These are phyloP conservation scores for Musca vetustissima DNA, from an alignment of 1,140 invertebrate genomes.

Conservation along the genomic window DNA sequence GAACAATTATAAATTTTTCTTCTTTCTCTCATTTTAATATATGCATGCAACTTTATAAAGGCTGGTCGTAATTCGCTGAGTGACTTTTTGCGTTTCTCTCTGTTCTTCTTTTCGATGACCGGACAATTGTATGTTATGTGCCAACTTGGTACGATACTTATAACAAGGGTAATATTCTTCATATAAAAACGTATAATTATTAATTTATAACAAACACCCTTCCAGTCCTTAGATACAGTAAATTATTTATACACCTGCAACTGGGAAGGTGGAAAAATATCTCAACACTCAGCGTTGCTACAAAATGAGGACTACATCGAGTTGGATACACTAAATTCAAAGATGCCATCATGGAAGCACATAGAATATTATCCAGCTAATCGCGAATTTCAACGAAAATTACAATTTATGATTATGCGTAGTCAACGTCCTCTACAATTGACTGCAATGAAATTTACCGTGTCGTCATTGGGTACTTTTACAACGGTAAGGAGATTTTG, in stretches of 20 bases:
- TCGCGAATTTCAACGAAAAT: conserved; percentile 36
- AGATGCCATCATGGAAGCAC: background rate
- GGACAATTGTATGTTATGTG: conserved; percentile 50
- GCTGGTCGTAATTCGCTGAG: conserved; percentile 36
- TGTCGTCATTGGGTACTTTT: conserved; percentile 47
- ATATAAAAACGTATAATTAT: background rate
- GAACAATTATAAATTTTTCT: no score
- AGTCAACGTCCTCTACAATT: conserved; percentile 47
- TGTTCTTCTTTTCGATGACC: conserved; percentile 45
- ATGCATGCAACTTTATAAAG: no score
- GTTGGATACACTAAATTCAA: background rate
- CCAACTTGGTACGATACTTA: conserved; percentile 43
- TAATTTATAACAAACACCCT: background rate
- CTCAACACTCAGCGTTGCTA: background rate
- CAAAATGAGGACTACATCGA: background rate
- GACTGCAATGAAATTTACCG: conserved; percentile 51
- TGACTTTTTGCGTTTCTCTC: conserved; percentile 45
- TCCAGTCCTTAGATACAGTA: conserved; percentile 41
- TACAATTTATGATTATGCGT: conserved; percentile 48
- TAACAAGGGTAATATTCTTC: conserved; percentile 32
- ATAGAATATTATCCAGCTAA: conserved; percentile 17
- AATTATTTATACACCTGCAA: conserved; percentile 42
- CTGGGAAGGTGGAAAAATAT: conserved; percentile 36
- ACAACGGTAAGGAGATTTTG: conserved; percentile 34
- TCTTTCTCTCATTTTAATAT: no score